Evolutionary conservation across 2,888 invertebrate species (phyloP).

Genomic region (Gnatocerus cornutus): DNA sequence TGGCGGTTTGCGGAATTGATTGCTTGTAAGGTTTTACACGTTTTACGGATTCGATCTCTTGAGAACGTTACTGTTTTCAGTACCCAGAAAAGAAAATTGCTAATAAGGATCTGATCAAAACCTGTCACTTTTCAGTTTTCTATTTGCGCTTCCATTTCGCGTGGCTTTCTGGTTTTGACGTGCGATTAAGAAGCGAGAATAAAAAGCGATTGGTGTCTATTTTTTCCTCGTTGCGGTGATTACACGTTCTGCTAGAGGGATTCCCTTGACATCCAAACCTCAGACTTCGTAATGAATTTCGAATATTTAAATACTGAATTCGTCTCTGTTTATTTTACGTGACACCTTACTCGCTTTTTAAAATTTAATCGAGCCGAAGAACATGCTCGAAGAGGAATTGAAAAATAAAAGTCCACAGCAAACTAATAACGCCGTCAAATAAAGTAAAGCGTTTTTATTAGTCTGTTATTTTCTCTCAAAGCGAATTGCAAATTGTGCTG

Average conservation of each 20-base stretch:
- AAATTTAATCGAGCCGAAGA: conserved; percentile 25
- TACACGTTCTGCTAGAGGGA: too few relatives aligned
- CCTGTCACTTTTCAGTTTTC: not conserved
- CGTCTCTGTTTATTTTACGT: too few relatives aligned
- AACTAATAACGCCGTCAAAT: conserved; percentile 34
- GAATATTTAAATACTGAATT: too few relatives aligned
- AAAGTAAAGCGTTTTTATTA: conserved; percentile 36
- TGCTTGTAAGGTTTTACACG: too few relatives aligned
- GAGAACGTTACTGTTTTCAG: too few relatives aligned
- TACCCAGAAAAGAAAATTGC: not conserved
- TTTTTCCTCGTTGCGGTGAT: too few relatives aligned
- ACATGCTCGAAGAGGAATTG: conserved; percentile 24
- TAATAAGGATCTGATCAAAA: conserved; percentile 18
- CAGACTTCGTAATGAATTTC: too few relatives aligned
- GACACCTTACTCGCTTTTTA: not conserved
- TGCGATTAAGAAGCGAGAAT: not conserved
- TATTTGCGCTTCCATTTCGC: not conserved
- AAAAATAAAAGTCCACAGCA: conserved; percentile 34
- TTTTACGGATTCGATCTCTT: too few relatives aligned
- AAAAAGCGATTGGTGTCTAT: too few relatives aligned
- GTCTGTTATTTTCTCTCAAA: conserved; percentile 3
- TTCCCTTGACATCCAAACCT: too few relatives aligned
- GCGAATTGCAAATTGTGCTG: conserved; percentile 12
- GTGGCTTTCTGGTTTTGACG: not conserved
- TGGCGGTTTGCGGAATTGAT: too few relatives aligned